phyloP scores from a whole-genome alignment of 2,113 vertebrate species.

The Neodon shergylaensis region DNA sequence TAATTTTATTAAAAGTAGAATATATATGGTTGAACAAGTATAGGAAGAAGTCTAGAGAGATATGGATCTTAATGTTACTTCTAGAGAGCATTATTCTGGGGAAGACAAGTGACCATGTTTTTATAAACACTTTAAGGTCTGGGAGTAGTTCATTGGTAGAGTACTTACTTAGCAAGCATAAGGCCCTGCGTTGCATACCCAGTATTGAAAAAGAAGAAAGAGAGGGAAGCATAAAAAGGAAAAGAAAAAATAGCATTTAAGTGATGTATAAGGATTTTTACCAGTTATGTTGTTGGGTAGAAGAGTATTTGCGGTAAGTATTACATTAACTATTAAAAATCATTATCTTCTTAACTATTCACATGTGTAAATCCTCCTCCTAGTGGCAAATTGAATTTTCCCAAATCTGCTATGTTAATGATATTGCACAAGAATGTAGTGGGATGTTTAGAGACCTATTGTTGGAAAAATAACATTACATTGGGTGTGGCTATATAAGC shows the following conservation, averaged over 20 bases:
- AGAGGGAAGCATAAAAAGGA: background rate
- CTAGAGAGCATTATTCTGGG: background rate
- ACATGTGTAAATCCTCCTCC: background rate
- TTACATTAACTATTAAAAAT: background rate
- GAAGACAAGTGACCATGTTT: slow-evolving; percentile 22
- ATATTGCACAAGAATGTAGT: background rate
- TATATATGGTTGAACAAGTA: background rate
- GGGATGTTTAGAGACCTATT: background rate
- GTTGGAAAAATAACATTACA: background rate
- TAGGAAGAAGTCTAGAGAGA: slow-evolving; percentile 27
- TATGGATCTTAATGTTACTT: background rate
- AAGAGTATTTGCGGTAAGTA: background rate
- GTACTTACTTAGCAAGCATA: background rate
- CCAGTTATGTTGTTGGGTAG: background rate
- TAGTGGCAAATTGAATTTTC: background rate
- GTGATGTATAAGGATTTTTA: background rate
- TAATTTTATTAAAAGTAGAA: slow-evolving; percentile 22
- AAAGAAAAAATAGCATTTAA: background rate
- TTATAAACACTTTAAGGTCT: background rate
- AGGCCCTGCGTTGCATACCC: background rate
- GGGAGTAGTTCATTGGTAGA: background rate
- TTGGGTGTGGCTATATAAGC: background rate
- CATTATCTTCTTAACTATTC: background rate
- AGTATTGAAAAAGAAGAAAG: background rate
- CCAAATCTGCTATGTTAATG: background rate